A percentile compares a stretch with the other conserved stretches of the same genome.
These are phyloP conservation scores for Porites lutea DNA, from an alignment of 64 coral and sea anemone genomes.

Conservation along the genomic window DNA sequence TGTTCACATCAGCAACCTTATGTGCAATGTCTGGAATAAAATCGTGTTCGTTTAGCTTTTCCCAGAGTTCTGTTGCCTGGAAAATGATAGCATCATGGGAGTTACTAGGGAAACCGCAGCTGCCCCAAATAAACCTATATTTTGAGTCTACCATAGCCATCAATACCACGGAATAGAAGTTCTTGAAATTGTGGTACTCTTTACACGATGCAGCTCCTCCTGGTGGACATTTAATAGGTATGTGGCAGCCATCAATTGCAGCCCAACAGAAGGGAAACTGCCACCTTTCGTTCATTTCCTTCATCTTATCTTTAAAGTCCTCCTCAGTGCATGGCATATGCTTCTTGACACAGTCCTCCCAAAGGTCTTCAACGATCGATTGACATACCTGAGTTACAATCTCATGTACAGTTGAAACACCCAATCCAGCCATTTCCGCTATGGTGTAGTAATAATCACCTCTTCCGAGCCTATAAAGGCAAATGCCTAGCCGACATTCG, in stretches of 20 bases:
- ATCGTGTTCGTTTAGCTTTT: background rate
- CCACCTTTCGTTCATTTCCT: constrained; percentile 38
- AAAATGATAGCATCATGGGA: constrained; percentile 58
- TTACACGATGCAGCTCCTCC: constrained; percentile 22
- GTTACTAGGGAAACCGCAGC: constrained; percentile 46
- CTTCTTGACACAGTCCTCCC: constrained; percentile 58
- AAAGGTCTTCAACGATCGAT: constrained; percentile 43
- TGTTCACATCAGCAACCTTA: background rate
- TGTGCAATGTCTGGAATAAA: constrained; percentile 47
- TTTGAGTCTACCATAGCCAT: constrained; percentile 54
- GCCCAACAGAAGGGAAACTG: constrained; percentile 68
- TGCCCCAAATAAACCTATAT: constrained; percentile 42
- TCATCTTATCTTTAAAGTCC: constrained; percentile 42
- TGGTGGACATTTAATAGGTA: constrained; percentile 60
- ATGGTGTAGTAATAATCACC: constrained; percentile 39
- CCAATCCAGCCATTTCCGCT: constrained; percentile 29
- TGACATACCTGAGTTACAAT: constrained; percentile 48
- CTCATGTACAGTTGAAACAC: constrained; percentile 13
- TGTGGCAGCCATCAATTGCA: constrained; percentile 64
- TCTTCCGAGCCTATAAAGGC: constrained; percentile 17
- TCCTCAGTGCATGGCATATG: constrained; percentile 55
- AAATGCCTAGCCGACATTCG: constrained; percentile 8
- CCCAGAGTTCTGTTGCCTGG: constrained; percentile 28
- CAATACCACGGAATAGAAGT: constrained; percentile 44
- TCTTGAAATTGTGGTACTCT: constrained; percentile 67